These are phyloP conservation scores for Caenorhabditis afra DNA, from an alignment of 2,888 invertebrate species.

Conservation along the genomic window DNA sequence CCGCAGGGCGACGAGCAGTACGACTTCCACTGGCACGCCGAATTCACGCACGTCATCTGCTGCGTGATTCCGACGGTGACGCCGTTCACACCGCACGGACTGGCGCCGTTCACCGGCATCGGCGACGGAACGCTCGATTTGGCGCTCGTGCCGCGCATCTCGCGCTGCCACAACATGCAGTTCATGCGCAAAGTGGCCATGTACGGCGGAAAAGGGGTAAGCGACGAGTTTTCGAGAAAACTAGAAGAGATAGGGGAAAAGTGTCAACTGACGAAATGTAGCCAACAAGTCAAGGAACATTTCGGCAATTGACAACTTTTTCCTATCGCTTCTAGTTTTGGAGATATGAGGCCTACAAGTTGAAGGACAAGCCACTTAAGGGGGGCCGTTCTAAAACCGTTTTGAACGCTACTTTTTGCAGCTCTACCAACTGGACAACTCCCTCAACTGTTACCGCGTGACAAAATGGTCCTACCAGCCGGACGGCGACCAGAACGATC, in stretches of 20 bases:
- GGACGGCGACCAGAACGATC: constrained; percentile 65
- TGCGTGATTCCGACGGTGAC: constrained; percentile 78
- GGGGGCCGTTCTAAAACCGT: too few relatives aligned
- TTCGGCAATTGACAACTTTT: too few relatives aligned
- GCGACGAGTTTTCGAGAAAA: too few relatives aligned
- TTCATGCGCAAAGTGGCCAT: constrained; percentile 79
- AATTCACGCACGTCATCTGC: constrained; percentile 78
- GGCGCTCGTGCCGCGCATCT: constrained; percentile 75
- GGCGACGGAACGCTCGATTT: constrained; percentile 79
- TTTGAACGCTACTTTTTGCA: too few relatives aligned
- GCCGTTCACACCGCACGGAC: constrained; percentile 78
- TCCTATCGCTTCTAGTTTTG: too few relatives aligned
- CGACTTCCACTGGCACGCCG: constrained; percentile 70
- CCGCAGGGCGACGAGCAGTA: constrained; percentile 56
- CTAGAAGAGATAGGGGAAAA: too few relatives aligned
- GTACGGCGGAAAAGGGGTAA: constrained; percentile 76
- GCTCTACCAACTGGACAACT: constrained; percentile 68
- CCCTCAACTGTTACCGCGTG: constrained; percentile 76
- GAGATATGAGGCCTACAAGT: too few relatives aligned
- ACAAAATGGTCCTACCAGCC: constrained; percentile 77
- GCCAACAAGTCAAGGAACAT: too few relatives aligned
- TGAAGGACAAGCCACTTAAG: too few relatives aligned
- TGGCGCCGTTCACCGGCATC: constrained; percentile 74
- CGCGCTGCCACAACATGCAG: constrained; percentile 76
- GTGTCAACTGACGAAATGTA: too few relatives aligned